Conservation (phyloP, 2,113 vertebrate genomes). For the Lepisosteus osseus region DNA sequence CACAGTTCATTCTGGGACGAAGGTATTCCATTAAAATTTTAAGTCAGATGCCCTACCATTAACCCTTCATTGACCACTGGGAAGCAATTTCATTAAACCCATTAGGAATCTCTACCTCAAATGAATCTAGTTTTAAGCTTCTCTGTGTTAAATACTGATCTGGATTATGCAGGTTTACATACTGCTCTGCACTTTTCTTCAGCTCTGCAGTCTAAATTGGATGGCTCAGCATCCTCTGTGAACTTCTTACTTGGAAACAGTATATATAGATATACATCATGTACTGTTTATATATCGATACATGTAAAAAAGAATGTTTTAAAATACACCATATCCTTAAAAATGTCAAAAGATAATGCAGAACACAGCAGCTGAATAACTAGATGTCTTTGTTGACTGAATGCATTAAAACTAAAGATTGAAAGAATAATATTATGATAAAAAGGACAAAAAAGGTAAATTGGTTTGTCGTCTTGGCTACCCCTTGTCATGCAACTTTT, state of each 20-base stretch:
- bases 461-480: too few species aligned
- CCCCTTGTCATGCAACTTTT: too few species aligned
- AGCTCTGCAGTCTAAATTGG: neutral
- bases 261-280: neutral
- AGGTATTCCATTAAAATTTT: conserved; percentile 14
- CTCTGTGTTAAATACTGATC: conserved; percentile 33
- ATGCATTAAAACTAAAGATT: too few species aligned
- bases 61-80: conserved; percentile 24
- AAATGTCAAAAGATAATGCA: too few species aligned
- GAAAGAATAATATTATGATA: too few species aligned
- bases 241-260: neutral
- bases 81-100: conserved; percentile 24
- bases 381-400: too few species aligned
- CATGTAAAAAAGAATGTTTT: too few species aligned
- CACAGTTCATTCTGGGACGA: neutral
- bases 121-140: conserved; percentile 32
- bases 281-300: too few species aligned
- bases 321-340: too few species aligned
- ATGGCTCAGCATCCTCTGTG: neutral
- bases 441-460: too few species aligned
- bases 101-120: conserved; percentile 24
- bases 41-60: conserved; percentile 18
- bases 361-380: too few species aligned
- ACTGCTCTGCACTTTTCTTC: neutral
- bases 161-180: conserved; percentile 29